phyloP scores from a whole-genome alignment of 2,888 invertebrate species.

The Drosophila mulleri region DNA sequence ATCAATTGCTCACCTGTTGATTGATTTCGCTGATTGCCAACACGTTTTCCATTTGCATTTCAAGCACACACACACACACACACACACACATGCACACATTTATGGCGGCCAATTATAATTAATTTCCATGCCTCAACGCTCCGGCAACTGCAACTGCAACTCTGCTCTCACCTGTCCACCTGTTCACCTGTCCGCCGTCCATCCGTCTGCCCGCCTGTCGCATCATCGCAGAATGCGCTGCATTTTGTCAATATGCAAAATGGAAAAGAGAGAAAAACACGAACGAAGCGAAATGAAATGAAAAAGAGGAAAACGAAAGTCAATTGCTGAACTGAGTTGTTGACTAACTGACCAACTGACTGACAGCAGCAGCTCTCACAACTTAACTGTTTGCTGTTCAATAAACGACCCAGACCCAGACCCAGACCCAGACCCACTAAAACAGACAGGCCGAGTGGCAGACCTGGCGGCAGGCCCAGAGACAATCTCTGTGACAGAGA shows the following conservation, averaged over 20 bases:
- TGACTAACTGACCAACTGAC: conserved; percentile 58
- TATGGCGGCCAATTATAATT: conserved; percentile 74
- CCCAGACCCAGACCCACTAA: conserved; percentile 24
- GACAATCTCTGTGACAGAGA: conserved; percentile 12
- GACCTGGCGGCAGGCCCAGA: conserved; percentile 19
- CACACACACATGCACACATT: conserved; percentile 33
- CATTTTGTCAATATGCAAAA: conserved; percentile 67
- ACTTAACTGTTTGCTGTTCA: conserved; percentile 40
- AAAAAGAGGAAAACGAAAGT: conserved; percentile 54
- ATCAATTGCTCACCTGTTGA: conserved; percentile 74
- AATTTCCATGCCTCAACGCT: conserved; percentile 56
- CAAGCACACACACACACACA: conserved; percentile 28
- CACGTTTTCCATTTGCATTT: conserved; percentile 74
- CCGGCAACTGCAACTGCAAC: conserved; percentile 10
- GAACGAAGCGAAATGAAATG: conserved; percentile 19
- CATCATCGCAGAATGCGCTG: conserved; percentile 65
- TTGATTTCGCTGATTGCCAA: conserved; percentile 77
- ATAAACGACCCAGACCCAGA: conserved; percentile 44
- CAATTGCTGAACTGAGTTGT: conserved; percentile 39
- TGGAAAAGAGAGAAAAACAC: conserved; percentile 4
- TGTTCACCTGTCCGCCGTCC: not conserved
- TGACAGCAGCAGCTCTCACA: conserved; percentile 49
- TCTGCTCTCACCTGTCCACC: conserved; percentile 52
- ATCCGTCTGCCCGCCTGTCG: conserved; percentile 21
- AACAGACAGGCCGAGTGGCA: not conserved